These are phyloP conservation scores for Drosophila truncata DNA, from an alignment of 1,140 invertebrate species.

Conservation along the genomic window DNA sequence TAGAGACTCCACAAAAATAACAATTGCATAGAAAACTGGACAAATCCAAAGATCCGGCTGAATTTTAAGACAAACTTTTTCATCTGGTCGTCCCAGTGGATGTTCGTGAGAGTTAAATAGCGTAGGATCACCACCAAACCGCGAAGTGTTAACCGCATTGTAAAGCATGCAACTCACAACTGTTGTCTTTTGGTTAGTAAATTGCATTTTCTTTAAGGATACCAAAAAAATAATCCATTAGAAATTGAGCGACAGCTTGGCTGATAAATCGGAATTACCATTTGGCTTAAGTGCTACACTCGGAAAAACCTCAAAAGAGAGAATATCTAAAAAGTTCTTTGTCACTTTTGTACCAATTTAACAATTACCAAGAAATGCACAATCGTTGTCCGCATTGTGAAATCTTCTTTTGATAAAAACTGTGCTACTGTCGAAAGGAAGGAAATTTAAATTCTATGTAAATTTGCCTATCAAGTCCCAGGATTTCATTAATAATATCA, in stretches of 20 bases:
- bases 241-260: neutral
- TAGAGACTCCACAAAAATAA: neutral
- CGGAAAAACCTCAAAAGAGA: neutral
- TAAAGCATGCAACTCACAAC: neutral
- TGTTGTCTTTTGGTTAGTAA: neutral
- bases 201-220: neutral
- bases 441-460: too few relatives aligned
- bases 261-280: neutral
- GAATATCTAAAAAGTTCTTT: too few relatives aligned
- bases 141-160: neutral
- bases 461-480: neutral
- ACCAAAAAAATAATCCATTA: neutral
- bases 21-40: neutral
- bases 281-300: neutral
- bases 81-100: neutral
- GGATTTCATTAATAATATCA: neutral
- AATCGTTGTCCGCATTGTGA: too few relatives aligned
- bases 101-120: neutral
- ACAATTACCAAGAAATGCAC: too few relatives aligned
- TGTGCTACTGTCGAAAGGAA: too few relatives aligned
- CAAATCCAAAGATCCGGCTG: neutral
- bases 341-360: too few relatives aligned
- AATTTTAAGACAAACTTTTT: neutral
- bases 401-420: too few relatives aligned
- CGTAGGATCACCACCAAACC: neutral